Evolutionary conservation across 2,888 invertebrate species (phyloP), one percentile per base, ranked within the genome.

Genomic region (Periphyllus acericola): DNA sequence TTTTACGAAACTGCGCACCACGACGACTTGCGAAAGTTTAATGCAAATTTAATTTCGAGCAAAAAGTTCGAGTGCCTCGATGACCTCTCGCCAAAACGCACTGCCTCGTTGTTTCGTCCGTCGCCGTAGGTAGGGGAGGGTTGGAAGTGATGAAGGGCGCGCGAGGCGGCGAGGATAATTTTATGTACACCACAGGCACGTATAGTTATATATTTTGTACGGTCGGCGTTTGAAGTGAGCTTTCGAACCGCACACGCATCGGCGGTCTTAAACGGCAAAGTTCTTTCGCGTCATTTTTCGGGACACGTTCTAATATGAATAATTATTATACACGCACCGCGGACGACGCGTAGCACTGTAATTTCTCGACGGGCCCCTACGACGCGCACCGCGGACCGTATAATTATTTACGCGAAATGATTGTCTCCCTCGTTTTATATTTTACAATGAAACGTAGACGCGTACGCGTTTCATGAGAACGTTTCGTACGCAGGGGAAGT

Each of bases 391-490:
- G 17, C 83, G 52, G 9, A n/a, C 74, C 68, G 68, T 83, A 46
- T 83, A 83, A 83, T 60, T 60, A 60, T 83, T 83, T 55, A n/a
- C n/a, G 55, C n/a, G 72, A 36, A 36, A 55, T 34, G n/a, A n/a
- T n/a, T n/a, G n/a, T n/a, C n/a, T n/a, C n/a, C n/a, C n/a, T n/a
- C 17, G 82, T 32, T 21, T 66, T 5, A 52, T 55, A 29, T n/a
- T 17, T 21, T 46, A 34, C 34, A 74, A 34, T 25, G 36, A 21
- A 71, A 6, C n/a, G n/a, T n/a, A 32, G 17, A 29, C 32, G 3
- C 17, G 3, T 1, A 21, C 21, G 60, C 25, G 60, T 60, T 21
- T 25, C 3, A 25, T 8, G 21, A 21, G 19, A 21, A 25, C 6
- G 4, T 25, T 60, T 60, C 60, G 29, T 1, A 4, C 29, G 11